Percentiles rank a stretch among this genome's conserved stretches.
Conservation (phyloP, 2,113 vertebrate genomes). For the Pedetes capensis region DNA sequence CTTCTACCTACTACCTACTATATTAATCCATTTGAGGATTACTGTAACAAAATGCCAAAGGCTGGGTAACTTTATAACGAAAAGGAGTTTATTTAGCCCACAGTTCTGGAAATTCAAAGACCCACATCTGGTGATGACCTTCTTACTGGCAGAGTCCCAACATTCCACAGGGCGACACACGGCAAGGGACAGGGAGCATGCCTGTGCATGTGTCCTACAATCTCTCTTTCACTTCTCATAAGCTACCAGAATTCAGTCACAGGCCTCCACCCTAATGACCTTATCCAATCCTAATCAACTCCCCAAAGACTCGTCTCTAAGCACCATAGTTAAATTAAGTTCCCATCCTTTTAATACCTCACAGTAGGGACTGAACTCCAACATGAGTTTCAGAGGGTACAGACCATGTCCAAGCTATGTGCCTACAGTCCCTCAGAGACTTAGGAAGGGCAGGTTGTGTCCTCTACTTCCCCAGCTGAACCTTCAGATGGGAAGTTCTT, state of each 20-base stretch:
- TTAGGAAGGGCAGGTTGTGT: background rate
- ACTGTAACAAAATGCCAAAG: background rate
- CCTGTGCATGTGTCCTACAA: background rate
- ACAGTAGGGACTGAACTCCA: background rate
- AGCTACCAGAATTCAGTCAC: background rate
- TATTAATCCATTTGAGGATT: background rate
- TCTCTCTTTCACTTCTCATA: background rate
- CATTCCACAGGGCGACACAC: too few species aligned
- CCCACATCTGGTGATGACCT: background rate
- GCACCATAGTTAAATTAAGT: background rate
- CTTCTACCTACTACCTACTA: background rate
- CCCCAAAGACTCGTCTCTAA: background rate
- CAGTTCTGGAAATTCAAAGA: background rate
- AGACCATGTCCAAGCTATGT: background rate
- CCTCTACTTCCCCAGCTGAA: fast-evolving
- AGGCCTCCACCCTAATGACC: background rate
- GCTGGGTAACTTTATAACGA: background rate
- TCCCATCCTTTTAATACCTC: background rate
- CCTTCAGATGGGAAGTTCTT: background rate
- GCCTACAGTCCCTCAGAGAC: background rate
- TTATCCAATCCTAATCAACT: background rate
- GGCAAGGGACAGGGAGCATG: background rate
- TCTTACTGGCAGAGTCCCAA: background rate
- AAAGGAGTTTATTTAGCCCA: background rate
- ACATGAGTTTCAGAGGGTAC: background rate